Evolutionary conservation across 2,888 invertebrate species (phyloP).

Genomic region (Arrhopalites spinosus): DNA sequence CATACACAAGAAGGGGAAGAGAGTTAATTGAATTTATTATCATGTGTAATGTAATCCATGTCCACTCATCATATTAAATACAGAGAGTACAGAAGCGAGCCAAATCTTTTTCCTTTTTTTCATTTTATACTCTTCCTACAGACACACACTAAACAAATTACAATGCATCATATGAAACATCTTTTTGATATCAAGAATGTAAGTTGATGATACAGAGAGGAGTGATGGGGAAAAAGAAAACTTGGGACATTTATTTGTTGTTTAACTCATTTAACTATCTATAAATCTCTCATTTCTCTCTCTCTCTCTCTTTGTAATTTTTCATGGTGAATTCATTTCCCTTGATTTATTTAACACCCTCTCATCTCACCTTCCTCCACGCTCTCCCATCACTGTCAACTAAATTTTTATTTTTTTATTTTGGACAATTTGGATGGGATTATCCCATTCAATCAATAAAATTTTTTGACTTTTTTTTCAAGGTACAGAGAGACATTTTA

Average conservation of each 20-base stretch:
- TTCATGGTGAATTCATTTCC: slow-evolving; percentile 16
- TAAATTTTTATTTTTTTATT: background rate
- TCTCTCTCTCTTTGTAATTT: too few species aligned
- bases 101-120: background rate
- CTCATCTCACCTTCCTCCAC: slow-evolving; percentile 12
- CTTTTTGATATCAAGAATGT: too few species aligned
- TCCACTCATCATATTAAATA: slow-evolving; percentile 28
- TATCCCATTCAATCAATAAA: background rate
- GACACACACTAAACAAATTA: too few species aligned
- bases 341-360: slow-evolving; percentile 4
- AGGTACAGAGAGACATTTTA: background rate
- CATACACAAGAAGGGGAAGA: background rate
- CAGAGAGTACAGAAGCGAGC: slow-evolving; percentile 10
- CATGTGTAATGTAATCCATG: slow-evolving; percentile 10
- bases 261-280: slow-evolving; percentile 37
- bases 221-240: slow-evolving; percentile 22
- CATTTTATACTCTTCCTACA: too few species aligned
- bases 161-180: too few species aligned
- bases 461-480: background rate
- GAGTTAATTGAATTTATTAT: slow-evolving; percentile 38
- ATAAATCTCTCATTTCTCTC: slow-evolving; percentile 40
- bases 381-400: slow-evolving; percentile 16
- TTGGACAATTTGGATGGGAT: too few species aligned
- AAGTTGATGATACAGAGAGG: too few species aligned
- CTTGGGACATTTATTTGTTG: slow-evolving; percentile 38